Conservation (phyloP, 2,888 invertebrate genomes). For the Eilema depressum region DNA sequence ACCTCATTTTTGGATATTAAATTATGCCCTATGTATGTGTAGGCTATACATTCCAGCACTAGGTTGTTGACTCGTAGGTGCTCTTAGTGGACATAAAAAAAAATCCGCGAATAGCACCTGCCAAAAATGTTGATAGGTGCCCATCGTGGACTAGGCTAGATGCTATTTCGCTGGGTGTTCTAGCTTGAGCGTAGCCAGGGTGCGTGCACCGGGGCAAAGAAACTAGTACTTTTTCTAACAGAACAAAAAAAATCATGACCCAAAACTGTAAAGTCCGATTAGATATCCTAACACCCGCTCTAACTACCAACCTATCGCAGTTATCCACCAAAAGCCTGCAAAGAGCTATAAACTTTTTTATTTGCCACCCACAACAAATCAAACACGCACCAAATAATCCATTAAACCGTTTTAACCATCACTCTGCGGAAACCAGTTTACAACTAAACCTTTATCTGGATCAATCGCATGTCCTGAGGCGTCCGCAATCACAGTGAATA, state of each 20-base stretch:
- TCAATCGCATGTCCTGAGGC: constrained; percentile 75
- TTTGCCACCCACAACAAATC: constrained; percentile 19
- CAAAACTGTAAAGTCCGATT: background rate
- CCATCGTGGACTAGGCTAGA: too few species aligned
- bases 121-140: too few species aligned
- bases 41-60: too few species aligned
- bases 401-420: constrained; percentile 42
- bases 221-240: too few species aligned
- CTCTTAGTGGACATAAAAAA: too few species aligned
- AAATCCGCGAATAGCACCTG: too few species aligned
- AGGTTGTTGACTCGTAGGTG: too few species aligned
- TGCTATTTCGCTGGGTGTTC: too few species aligned
- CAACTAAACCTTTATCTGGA: constrained; percentile 60
- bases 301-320: background rate
- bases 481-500: constrained; percentile 68
- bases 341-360: background rate
- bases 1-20: too few species aligned
- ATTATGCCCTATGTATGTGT: too few species aligned
- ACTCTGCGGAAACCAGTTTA: constrained; percentile 54
- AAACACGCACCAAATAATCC: constrained; percentile 17
- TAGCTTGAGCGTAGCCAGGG: too few species aligned
- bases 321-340: background rate
- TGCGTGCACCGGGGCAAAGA: too few species aligned
- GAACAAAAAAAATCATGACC: background rate
- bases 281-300: background rate